Evolutionary conservation across 1,140 invertebrate genomes (phyloP), one percentile per base, ranked within the genome.

Genomic region (Monochamus saltuarius): DNA sequence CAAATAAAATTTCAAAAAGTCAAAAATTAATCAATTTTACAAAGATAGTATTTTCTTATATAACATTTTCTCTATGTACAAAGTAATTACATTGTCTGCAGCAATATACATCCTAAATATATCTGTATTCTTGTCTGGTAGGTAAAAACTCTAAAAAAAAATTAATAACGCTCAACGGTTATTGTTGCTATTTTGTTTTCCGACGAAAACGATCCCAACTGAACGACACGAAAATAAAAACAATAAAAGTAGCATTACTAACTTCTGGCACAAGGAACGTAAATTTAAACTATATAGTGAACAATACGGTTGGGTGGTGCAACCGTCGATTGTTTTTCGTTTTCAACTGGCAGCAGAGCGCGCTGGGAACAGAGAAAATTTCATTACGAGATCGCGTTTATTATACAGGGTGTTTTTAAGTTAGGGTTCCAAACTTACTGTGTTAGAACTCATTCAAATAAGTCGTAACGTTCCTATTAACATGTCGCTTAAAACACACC

Each of bases 1-100:
- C 65, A 67, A 64, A 67, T 64, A 64, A 67, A 62, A 65, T 62
- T 62, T 59, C 45, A 61, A 61, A 62, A 52, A 50, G 55, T 52
- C 55, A 52, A 56, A 62, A 16, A 54, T 45, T 59, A 63, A 58
- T 55, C 38, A 63, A 64, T 60, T 60, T 60, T 60, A 68, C 53
- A 60, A 64, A 50, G 58, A 58, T 66, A 61, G 58, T 47, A 56
- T 57, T 37, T 58, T 66, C 46, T 61, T 64, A 67, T 72, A 67
- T 67, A 71, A 70, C 68, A 70, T 69, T 70, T 67, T 52, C n/a
- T 42, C 16, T 73, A 73, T 73, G 52, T 73, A 71, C 70, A 71
- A 54, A 61, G 59, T 71, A 70, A 67, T 71, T 71, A 71, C 70
- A 71, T 52, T 51, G 11, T 51, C 61, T 59, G 35, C 64, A 62